Conservation (phyloP, 2,888 invertebrate species). For the Cataglyphis albicans region DNA sequence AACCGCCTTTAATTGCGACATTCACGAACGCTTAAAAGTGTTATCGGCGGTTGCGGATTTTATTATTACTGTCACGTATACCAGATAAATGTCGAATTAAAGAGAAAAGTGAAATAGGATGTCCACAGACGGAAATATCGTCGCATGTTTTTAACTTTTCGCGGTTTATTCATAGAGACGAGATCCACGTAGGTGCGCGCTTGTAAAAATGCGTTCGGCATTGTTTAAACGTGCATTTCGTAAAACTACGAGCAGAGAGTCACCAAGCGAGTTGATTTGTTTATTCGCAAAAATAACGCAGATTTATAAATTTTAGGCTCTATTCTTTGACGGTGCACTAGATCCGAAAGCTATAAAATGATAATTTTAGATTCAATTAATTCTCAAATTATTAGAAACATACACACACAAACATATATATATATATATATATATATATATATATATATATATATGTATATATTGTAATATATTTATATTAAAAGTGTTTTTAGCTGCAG, state of each 20-base stretch:
- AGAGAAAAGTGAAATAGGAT: background rate
- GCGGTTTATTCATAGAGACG: background rate
- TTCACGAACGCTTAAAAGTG: slow-evolving; percentile 46
- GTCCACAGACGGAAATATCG: background rate
- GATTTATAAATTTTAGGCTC: background rate
- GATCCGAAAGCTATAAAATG: background rate
- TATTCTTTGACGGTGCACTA: background rate
- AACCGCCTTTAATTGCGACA: slow-evolving; percentile 53
- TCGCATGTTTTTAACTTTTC: background rate
- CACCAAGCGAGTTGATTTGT: background rate
- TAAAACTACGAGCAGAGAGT: background rate
- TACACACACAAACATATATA: background rate
- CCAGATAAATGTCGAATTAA: slow-evolving; percentile 23
- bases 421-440: background rate
- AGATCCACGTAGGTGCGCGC: background rate
- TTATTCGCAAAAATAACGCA: background rate
- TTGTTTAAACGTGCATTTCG: background rate
- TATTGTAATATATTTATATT: background rate
- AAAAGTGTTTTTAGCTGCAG: no score
- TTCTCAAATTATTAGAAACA: background rate
- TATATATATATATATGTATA: background rate
- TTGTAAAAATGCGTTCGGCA: background rate
- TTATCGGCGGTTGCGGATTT: slow-evolving; percentile 20
- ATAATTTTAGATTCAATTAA: background rate
- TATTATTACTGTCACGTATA: slow-evolving; percentile 43